These are phyloP conservation scores for Plebejus melissa DNA, from an alignment of 2,888 invertebrate genomes.

Conservation along the genomic window DNA sequence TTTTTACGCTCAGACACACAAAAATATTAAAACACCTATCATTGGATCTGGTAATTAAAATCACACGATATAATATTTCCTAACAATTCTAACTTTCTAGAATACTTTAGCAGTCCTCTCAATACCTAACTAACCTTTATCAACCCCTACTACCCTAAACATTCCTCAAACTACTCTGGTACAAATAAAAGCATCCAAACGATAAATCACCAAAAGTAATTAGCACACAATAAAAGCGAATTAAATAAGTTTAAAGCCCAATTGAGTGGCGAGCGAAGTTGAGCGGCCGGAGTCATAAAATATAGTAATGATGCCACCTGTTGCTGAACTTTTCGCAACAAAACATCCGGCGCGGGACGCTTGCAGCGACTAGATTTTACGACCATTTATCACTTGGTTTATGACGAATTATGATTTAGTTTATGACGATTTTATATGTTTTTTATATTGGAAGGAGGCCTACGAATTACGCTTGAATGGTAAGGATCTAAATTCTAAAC, in stretches of 20 bases:
- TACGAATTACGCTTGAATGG: not conserved
- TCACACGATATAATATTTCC: too few relatives aligned
- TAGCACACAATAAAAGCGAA: slow-evolving; percentile 6
- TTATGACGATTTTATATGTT: slow-evolving; percentile 6
- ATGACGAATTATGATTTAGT: slow-evolving; percentile 11
- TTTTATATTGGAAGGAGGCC: not conserved
- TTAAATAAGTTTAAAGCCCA: slow-evolving; percentile 27
- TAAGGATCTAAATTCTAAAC: not conserved
- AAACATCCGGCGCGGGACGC: slow-evolving; percentile 49
- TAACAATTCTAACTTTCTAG: too few relatives aligned
- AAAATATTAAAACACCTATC: too few relatives aligned
- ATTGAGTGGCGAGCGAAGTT: slow-evolving; percentile 24
- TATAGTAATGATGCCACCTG: slow-evolving; percentile 61
- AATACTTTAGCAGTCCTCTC: not conserved
- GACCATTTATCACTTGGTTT: slow-evolving; percentile 22
- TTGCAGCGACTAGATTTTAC: slow-evolving; percentile 38
- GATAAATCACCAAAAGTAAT: slow-evolving; percentile 12
- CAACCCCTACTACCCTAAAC: not conserved
- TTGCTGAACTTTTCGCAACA: slow-evolving; percentile 49
- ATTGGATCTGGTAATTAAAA: too few relatives aligned
- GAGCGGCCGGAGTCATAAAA: slow-evolving; percentile 46
- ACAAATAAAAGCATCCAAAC: not conserved
- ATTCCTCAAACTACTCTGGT: not conserved
- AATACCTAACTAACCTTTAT: not conserved
- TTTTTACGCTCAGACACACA: too few relatives aligned